Conservation (phyloP, 1,140 invertebrate genomes). For the Bilobella aurantiaca region DNA sequence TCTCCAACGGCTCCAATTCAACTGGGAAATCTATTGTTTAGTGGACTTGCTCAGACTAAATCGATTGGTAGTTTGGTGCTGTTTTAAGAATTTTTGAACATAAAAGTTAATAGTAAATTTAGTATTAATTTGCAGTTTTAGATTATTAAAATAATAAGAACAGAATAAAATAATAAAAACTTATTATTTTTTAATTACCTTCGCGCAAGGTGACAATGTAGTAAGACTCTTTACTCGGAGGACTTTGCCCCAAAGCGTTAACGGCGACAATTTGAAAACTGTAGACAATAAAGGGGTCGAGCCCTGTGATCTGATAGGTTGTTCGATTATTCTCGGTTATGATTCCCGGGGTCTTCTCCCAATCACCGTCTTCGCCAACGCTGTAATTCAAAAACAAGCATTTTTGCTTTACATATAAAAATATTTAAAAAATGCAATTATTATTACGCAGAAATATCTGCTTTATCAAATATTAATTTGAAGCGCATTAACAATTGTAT, state of each 20-base stretch:
- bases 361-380: constrained; percentile 54
- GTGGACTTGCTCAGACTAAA: no score
- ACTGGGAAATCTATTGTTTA: no score
- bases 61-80: no score
- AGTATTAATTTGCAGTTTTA: no score
- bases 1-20: no score
- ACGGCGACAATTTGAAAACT: constrained; percentile 61
- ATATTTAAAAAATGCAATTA: no score
- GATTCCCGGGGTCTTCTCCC: constrained; percentile 53
- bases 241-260: constrained; percentile 56
- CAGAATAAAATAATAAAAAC: not conserved
- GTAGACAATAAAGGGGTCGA: constrained; percentile 63
- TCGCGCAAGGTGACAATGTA: constrained; percentile 64
- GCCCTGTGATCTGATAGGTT: constrained; percentile 50
- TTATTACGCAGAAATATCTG: no score
- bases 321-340: constrained; percentile 55
- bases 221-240: constrained; percentile 60
- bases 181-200: constrained; percentile 44
- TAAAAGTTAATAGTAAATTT: no score
- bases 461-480: no score
- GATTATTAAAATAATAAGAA: not conserved
- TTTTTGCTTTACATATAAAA: no score
- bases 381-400: constrained; percentile 39
- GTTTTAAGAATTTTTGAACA: no score
- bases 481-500: no score